These are phyloP conservation scores for zebrafish (Danio rerio) DNA, from an alignment of 2,113 vertebrate genomes.

Conservation along the genomic window DNA sequence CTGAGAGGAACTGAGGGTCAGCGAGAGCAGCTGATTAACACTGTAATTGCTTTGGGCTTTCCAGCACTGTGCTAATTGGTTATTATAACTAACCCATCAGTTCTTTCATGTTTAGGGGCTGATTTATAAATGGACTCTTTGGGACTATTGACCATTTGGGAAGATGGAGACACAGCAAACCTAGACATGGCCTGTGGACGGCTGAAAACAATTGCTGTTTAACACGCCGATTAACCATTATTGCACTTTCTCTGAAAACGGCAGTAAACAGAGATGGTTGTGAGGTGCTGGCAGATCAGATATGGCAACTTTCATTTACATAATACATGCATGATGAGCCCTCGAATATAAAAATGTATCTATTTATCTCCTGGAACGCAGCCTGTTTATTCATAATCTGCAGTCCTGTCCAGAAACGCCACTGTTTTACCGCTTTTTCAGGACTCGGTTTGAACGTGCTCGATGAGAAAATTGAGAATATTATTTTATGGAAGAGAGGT, in stretches of 20 bases:
- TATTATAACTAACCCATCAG: conserved; percentile 36
- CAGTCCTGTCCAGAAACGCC: background rate
- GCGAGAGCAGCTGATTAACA: conserved; percentile 27
- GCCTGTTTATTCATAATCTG: background rate
- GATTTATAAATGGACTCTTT: conserved; percentile 12
- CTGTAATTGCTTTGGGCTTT: conserved; percentile 36
- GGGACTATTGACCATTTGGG: conserved; percentile 9
- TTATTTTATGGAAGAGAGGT: background rate
- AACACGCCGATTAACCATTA: conserved; percentile 7
- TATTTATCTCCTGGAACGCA: conserved; percentile 19
- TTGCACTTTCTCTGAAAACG: conserved; percentile 21
- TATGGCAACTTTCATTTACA: conserved; percentile 30
- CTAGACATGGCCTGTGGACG: background rate
- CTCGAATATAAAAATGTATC: conserved; percentile 24
- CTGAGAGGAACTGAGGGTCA: conserved; percentile 29
- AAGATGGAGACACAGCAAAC: conserved; percentile 6
- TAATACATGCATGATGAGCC: conserved; percentile 34
- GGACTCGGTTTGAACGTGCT: background rate
- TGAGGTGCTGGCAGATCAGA: conserved; percentile 1
- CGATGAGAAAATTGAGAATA: background rate
- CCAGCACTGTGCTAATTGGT: conserved; percentile 23
- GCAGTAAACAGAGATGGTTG: background rate
- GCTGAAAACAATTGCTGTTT: background rate
- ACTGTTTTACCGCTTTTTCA: background rate
- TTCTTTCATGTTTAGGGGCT: conserved; percentile 30